phyloP scores from a whole-genome alignment of 2,888 invertebrate genomes.

The Drosophila emarginata region DNA sequence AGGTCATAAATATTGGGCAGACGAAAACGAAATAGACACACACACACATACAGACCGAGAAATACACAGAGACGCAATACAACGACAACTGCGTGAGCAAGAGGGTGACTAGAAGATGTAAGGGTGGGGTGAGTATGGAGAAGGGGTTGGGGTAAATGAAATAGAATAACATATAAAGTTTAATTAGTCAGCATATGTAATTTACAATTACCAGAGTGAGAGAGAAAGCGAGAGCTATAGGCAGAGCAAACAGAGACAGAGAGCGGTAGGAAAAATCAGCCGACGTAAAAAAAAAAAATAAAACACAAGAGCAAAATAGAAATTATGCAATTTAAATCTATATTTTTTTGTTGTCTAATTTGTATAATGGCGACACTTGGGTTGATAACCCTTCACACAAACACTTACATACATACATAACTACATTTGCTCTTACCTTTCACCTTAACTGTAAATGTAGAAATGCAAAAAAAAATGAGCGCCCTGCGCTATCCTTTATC shows the following conservation, averaged over 20 bases:
- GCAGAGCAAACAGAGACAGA: neutral
- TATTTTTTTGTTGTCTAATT: neutral
- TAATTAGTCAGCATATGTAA: conserved; percentile 3
- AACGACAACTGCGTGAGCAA: neutral
- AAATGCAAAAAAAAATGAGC: neutral
- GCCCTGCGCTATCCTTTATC: conserved; percentile 1
- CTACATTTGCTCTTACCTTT: neutral
- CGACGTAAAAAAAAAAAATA: neutral
- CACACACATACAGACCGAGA: conserved; percentile 22
- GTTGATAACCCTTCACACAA: neutral
- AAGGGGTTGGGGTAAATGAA: neutral
- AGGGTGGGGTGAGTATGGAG: neutral
- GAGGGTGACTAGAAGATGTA: neutral
- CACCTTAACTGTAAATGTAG: neutral
- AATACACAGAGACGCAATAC: too few species aligned
- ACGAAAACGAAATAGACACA: conserved; percentile 30
- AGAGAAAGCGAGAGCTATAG: neutral
- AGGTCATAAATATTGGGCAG: conserved; percentile 63
- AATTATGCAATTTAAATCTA: conserved; percentile 40
- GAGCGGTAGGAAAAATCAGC: neutral
- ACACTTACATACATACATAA: neutral
- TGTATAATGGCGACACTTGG: neutral
- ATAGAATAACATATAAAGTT: conserved; percentile 22
- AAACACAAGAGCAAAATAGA: conserved; percentile 23
- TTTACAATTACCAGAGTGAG: conserved; percentile 1